phyloP scores from a whole-genome alignment of 1,140 invertebrate genomes.

The Pantala flavescens region DNA sequence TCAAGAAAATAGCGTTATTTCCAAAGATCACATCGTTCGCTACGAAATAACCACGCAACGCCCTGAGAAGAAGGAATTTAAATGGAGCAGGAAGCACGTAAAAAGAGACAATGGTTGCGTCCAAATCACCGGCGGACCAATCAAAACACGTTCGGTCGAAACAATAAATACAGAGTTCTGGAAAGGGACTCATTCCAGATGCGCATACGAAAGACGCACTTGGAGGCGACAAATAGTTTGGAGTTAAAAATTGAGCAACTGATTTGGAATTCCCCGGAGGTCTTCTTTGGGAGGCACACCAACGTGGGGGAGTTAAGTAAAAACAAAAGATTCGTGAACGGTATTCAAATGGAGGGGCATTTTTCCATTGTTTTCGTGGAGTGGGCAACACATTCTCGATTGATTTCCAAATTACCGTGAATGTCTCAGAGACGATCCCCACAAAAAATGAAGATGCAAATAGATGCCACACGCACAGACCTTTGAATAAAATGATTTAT shows the following conservation, averaged over 20 bases:
- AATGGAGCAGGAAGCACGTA: too few relatives aligned
- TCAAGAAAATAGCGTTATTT: too few relatives aligned
- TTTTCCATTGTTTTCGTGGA: neutral
- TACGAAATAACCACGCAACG: too few relatives aligned
- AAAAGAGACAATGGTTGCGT: too few relatives aligned
- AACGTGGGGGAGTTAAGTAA: too few relatives aligned
- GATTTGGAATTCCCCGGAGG: neutral
- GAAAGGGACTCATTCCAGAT: too few relatives aligned
- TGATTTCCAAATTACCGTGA: slow-evolving; percentile 9
- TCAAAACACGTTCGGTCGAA: too few relatives aligned
- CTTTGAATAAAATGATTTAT: neutral
- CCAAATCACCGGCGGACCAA: too few relatives aligned
- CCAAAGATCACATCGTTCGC: too few relatives aligned
- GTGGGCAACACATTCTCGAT: neutral
- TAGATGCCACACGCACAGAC: neutral
- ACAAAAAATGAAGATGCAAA: neutral
- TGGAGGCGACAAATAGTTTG: neutral
- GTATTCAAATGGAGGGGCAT: neutral
- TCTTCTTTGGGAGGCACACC: neutral
- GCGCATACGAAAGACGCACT: too few relatives aligned
- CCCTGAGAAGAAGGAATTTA: too few relatives aligned
- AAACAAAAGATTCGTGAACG: neutral
- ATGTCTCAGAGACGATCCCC: neutral
- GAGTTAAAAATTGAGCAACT: neutral
- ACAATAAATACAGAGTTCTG: too few relatives aligned